Evolutionary conservation across 2,113 vertebrate genomes (phyloP).

Genomic region (Stigmatopora argus): DNA sequence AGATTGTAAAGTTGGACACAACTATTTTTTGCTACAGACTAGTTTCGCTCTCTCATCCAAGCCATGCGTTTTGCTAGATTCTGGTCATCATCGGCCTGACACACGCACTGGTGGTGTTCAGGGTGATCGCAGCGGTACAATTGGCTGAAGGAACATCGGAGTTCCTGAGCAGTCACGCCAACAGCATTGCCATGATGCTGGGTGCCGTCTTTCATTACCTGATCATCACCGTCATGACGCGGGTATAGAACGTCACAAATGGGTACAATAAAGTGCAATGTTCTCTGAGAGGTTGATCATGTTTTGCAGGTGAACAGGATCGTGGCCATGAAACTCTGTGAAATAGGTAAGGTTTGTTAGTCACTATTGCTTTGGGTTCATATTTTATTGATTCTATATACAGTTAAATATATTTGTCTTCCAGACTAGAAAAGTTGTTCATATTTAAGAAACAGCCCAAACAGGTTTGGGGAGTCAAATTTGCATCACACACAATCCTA

Average conservation of each 20-base stretch:
- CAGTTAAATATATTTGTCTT: neutral
- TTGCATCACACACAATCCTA: neutral
- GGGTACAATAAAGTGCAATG: neutral
- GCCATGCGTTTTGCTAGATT: slow-evolving; percentile 70
- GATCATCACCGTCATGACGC: slow-evolving; percentile 84
- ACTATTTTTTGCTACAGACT: neutral
- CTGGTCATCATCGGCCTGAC: slow-evolving; percentile 81
- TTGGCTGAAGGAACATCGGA: slow-evolving; percentile 54
- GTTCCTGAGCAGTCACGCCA: slow-evolving; percentile 69
- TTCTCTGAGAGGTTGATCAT: neutral
- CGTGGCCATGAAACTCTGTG: slow-evolving; percentile 79
- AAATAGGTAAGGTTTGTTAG: slow-evolving; percentile 70
- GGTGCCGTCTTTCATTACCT: slow-evolving; percentile 85
- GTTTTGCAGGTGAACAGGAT: slow-evolving; percentile 77
- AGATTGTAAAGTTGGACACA: neutral
- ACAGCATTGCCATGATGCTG: slow-evolving; percentile 67
- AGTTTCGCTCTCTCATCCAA: neutral
- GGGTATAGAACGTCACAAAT: slow-evolving; percentile 42
- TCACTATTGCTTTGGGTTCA: neutral
- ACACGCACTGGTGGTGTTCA: slow-evolving; percentile 80
- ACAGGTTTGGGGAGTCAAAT: slow-evolving; percentile 1
- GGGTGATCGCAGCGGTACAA: slow-evolving; percentile 70
- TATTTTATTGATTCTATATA: neutral
- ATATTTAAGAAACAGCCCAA: neutral
- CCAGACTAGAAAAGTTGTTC: neutral